Evolutionary conservation across 2,797 vertebrate genomes (phyloP).

Genomic region (Loriculus beryllinus): DNA sequence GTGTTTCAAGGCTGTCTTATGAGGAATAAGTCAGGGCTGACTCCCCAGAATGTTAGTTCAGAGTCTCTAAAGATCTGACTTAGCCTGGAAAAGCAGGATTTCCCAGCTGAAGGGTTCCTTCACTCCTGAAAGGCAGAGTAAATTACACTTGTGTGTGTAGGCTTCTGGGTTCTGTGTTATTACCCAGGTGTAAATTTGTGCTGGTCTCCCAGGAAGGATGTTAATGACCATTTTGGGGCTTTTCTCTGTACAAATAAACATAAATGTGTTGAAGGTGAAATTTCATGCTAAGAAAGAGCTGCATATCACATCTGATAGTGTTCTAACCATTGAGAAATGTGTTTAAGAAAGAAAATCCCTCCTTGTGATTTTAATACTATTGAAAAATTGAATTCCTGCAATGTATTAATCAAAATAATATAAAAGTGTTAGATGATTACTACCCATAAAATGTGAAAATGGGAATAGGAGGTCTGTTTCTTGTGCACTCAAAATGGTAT

Average conservation of each 20-base stretch:
- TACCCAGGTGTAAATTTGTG: slow-evolving; percentile 1
- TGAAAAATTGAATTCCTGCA: neutral
- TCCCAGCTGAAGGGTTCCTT: neutral
- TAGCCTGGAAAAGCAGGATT: neutral
- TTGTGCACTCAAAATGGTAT: neutral
- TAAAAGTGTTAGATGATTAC: neutral
- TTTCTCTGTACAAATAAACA: neutral
- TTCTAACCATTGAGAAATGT: neutral
- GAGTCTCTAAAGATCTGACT: neutral
- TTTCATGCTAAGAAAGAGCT: neutral
- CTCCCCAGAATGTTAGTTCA: neutral
- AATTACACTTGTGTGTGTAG: neutral
- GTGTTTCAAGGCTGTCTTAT: neutral
- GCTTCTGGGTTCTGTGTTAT: neutral
- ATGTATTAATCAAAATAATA: neutral
- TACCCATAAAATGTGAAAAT: neutral
- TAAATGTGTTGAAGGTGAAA: neutral
- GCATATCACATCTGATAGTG: neutral
- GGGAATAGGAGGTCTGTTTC: neutral
- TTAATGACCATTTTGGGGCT: neutral
- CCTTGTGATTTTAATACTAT: neutral
- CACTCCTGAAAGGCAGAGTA: neutral
- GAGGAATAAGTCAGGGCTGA: neutral
- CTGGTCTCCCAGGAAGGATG: neutral
- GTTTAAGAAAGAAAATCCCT: neutral